Conservation (phyloP, 2,113 vertebrate species). For the Thalassoma bifasciatum region DNA sequence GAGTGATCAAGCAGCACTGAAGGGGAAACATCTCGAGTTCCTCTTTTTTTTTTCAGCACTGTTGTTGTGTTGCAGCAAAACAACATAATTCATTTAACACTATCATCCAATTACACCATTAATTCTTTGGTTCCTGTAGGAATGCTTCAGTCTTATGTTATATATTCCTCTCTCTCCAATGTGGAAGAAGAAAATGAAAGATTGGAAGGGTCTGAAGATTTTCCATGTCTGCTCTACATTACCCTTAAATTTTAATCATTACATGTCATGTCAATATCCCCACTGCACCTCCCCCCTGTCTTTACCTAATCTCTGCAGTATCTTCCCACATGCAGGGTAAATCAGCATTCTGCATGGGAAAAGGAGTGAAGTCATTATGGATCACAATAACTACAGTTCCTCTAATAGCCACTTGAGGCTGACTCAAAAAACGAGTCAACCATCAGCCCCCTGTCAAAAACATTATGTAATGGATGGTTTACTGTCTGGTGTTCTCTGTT, state of each 20-base stretch:
- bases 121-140: neutral
- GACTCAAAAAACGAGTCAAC: neutral
- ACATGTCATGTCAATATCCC: conserved; percentile 23
- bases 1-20: neutral
- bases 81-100: conserved; percentile 20
- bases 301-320: neutral
- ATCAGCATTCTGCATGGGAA: too few relatives aligned
- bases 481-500: too few relatives aligned
- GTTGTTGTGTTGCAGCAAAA: conserved; percentile 3
- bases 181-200: too few relatives aligned
- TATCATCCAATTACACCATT: conserved; percentile 18
- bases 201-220: conserved; percentile 24
- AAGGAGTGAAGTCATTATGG: too few relatives aligned
- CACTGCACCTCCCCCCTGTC: neutral
- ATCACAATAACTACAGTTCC: neutral
- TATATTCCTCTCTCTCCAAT: neutral
- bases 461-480: too few relatives aligned
- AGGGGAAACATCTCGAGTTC: conserved; percentile 21
- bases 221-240: conserved; percentile 9
- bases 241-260: conserved; percentile 24
- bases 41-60: conserved; percentile 20
- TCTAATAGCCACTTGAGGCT: neutral
- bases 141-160: conserved; percentile 1
- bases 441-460: too few relatives aligned
- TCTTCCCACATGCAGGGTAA: neutral